These are phyloP conservation scores for Macrophya alboannulata DNA, from an alignment of 2,888 invertebrate species.

Conservation along the genomic window DNA sequence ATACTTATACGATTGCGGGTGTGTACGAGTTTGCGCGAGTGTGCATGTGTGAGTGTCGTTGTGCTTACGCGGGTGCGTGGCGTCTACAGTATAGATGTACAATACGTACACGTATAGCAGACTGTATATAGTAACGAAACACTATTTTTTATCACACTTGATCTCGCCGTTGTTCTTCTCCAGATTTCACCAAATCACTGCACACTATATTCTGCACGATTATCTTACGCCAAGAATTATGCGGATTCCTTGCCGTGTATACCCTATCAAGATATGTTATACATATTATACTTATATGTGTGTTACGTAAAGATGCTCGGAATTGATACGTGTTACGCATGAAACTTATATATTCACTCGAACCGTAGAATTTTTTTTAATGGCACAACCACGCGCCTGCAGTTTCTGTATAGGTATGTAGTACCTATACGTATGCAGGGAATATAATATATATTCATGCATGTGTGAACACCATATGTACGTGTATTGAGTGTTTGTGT, in stretches of 20 bases:
- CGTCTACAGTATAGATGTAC: not conserved
- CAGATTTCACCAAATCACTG: not conserved
- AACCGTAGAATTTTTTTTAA: not conserved
- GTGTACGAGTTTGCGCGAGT: not conserved
- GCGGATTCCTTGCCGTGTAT: not conserved
- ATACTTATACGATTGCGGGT: not conserved
- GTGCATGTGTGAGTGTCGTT: not conserved
- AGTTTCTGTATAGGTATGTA: not conserved
- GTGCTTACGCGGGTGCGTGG: not conserved
- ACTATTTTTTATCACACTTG: conserved; percentile 43
- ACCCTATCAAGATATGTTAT: too few species aligned
- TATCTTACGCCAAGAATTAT: not conserved
- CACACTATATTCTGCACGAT: not conserved
- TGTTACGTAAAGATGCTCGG: conserved; percentile 19
- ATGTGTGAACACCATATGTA: conserved; percentile 5
- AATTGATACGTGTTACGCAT: conserved; percentile 49
- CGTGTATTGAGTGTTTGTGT: not conserved
- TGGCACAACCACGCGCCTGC: not conserved
- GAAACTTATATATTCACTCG: not conserved
- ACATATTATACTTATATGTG: not conserved
- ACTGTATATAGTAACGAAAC: not conserved
- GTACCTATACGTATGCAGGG: too few species aligned
- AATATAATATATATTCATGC: too few species aligned
- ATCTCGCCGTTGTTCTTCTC: not conserved
- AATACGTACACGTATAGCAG: not conserved